Evolutionary conservation across 2,888 invertebrate species (phyloP).

Genomic region (Andricus curvator): DNA sequence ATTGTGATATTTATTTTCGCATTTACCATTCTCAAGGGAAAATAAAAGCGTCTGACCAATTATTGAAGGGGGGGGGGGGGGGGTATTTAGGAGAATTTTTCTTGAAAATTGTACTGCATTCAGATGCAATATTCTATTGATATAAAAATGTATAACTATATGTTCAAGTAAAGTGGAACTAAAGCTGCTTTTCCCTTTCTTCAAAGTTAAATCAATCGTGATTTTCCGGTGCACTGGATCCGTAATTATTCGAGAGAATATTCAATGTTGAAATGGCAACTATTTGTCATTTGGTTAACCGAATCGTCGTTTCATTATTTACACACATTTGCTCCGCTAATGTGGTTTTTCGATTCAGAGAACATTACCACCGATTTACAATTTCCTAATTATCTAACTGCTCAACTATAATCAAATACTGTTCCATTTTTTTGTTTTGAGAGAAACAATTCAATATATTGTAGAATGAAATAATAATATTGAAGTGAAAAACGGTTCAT

Average conservation of each 20-base stretch:
- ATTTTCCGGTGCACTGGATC: neutral
- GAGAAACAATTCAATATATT: neutral
- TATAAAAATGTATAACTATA: no score
- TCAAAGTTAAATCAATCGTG: neutral
- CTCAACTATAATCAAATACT: neutral
- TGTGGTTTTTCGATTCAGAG: constrained; percentile 34
- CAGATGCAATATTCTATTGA: no score
- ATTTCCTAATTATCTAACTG: constrained; percentile 15
- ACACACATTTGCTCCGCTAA: neutral
- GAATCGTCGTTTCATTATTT: constrained; percentile 3
- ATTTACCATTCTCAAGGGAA: no score
- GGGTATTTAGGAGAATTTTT: no score
- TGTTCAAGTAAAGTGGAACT: no score
- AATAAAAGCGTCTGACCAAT: no score
- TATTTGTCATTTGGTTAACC: constrained; percentile 38
- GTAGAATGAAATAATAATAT: neutral
- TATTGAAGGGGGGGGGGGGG: no score
- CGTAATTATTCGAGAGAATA: constrained; percentile 30
- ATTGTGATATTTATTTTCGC: no score
- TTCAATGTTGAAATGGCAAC: constrained; percentile 23
- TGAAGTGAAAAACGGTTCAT: neutral
- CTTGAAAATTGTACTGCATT: no score
- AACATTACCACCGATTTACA: neutral
- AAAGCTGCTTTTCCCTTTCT: neutral
- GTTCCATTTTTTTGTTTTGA: neutral